Base-by-base conservation (phyloP, 2,888 invertebrate genomes). In the Dimorphilus gyrociliatus region DNA sequence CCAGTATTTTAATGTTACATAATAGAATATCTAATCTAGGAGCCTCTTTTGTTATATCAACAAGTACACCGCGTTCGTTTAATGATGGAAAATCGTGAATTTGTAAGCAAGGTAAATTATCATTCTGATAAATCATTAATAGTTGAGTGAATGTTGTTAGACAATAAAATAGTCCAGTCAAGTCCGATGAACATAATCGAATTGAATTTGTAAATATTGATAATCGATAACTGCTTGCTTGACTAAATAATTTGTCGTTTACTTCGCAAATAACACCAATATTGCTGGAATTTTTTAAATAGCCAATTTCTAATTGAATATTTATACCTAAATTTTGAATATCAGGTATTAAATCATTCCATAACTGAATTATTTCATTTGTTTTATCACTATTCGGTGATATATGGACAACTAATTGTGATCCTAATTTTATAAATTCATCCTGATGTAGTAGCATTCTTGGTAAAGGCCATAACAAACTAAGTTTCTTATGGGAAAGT, bases 71-170 rank as follows among this genome's bases (percentile, higher is more conserved):
- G 37, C 74, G 59, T 42, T 69, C 68, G 18, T 60, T 55, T 23
- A 72, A 59, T 30, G 67, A 62, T 2, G 73, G 72, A 44, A 67
- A 66, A 44, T 74, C 74, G 38, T 70, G 68, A 34, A 72, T 70
- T 54, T 60, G 40, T 8, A 46, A 43, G 10, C 48, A 42, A 10
- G 59, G 56, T n/a, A 60, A 34, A 27, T 42, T 44, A 12, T 48
- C 48, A 14, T 44, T 43, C 25, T 58, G 58, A 45, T 65, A 67
- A 30, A 71, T 48, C 23, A 63, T 57, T 23, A 72, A 50, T 36
- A 72, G 61, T 47, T 72, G 72, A 4, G 68, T 60, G 27, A 72
- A 60, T 1, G 72, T 72, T 24, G 66, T 66, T 26, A 71, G 62
- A 3, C 69, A 72, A 50, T 70, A 69, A 45, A 70, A 68, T 15